phyloP scores from a whole-genome alignment of 1,140 invertebrate species.

The Ylistrum balloti region DNA sequence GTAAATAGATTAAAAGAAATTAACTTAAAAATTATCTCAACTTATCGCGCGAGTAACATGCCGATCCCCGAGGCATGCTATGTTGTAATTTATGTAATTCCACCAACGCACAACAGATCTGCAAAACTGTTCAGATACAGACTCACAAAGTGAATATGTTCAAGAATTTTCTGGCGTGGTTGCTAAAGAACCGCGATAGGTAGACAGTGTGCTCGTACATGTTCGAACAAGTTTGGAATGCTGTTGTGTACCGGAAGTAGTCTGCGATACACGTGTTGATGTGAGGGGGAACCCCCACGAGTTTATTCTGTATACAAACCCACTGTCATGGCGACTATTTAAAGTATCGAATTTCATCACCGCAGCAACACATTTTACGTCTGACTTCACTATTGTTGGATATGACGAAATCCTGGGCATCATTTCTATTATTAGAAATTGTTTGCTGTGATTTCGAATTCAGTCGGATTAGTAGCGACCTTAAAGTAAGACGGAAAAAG shows the following conservation, averaged over 20 bases:
- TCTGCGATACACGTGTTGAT: background rate
- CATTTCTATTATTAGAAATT: conserved; percentile 18
- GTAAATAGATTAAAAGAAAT: no score
- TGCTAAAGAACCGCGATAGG: background rate
- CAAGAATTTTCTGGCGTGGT: background rate
- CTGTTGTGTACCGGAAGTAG: background rate
- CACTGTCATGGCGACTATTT: conserved; percentile 8
- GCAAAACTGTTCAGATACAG: background rate
- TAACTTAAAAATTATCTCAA: no score
- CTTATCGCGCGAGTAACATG: background rate
- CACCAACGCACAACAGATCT: background rate
- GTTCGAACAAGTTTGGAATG: conserved; percentile 38
- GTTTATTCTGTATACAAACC: background rate
- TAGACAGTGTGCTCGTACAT: background rate
- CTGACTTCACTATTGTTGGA: background rate
- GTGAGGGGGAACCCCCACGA: background rate
- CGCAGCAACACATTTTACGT: background rate
- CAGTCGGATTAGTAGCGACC: background rate
- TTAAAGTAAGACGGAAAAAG: background rate
- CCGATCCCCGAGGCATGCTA: background rate
- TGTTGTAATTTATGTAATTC: background rate
- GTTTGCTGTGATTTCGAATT: background rate
- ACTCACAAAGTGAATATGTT: background rate
- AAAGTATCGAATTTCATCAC: background rate
- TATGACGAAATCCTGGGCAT: conserved; percentile 17